Evolutionary conservation across 2,888 invertebrate species (phyloP).

Genomic region (Ditula angustiorana): DNA sequence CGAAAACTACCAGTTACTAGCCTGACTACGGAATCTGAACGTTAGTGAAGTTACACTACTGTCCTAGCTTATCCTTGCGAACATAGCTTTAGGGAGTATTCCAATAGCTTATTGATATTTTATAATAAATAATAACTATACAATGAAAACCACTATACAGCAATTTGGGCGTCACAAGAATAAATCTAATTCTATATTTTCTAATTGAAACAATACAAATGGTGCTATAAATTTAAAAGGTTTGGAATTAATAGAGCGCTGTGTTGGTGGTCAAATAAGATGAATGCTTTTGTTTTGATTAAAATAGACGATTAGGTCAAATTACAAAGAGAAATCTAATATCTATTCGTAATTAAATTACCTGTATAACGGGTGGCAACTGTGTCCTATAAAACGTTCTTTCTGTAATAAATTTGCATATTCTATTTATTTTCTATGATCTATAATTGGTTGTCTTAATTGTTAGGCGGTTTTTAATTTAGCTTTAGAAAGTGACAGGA

Average conservation of each 20-base stretch:
- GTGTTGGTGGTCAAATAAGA: conserved; percentile 35
- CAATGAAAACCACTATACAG: conserved; percentile 36
- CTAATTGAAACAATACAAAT: conserved; percentile 43
- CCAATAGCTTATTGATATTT: conserved; percentile 38
- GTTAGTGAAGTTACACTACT: background rate
- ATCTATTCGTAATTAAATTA: conserved; percentile 34
- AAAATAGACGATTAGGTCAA: conserved; percentile 29
- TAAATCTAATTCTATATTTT: conserved; percentile 40
- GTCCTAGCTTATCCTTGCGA: background rate
- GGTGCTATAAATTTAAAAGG: conserved; percentile 38
- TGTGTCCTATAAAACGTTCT: conserved; percentile 30
- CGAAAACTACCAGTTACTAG: too few relatives aligned
- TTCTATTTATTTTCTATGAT: conserved; percentile 32
- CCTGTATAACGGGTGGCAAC: conserved; percentile 22
- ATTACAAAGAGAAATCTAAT: conserved; percentile 38
- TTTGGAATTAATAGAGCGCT: conserved; percentile 39
- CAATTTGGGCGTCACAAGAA: conserved; percentile 39
- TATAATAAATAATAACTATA: conserved; percentile 35
- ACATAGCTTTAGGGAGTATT: conserved; percentile 36
- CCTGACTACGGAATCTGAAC: too few relatives aligned
- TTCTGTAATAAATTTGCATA: conserved; percentile 34
- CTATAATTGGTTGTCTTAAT: conserved; percentile 16
- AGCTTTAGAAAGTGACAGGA: conserved; percentile 21
- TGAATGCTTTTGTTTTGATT: conserved; percentile 39
- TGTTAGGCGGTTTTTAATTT: conserved; percentile 5